Evolutionary conservation across 2,888 invertebrate genomes (phyloP), one percentile per base, ranked within the genome.

Genomic region (Spodoptera exigua): DNA sequence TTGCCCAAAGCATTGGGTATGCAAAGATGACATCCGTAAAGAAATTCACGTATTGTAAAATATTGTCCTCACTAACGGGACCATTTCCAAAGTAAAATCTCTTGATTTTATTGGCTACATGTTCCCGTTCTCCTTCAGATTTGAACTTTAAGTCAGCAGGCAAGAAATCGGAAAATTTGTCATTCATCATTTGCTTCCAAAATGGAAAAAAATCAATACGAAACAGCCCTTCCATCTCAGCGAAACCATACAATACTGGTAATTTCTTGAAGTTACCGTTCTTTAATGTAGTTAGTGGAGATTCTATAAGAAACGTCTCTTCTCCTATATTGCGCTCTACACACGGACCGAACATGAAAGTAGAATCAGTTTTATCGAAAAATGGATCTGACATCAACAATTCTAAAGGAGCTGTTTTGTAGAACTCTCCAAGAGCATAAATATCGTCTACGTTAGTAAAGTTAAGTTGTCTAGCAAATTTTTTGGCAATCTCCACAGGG

Each of bases 1-100:
- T 66, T 0, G 85, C 74, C 57, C 79, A 62, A 3, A 87, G 43
- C 11, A 76, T 77, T 1, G 85, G 64, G 58, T 80, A 80, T 0
- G 68, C 62, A 53, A 89, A 86, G 12, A 67, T 17, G 0, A 79
- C 51, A 93, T 96, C 93, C 2, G 85, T 70, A 41, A 82, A 86
- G 44, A 76, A 90, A 57, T 89, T 72, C 0, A 89, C 67, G 41
- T 76, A 90, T 2, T 51, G 51, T n/a, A 84, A 61, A 51, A 87
- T 60, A 27, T 70, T 82, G 0, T 80, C 69, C 4, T 78, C 70
- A 1, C 46, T 69, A 0, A 89, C 61, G 0, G 74, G 58, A 18
- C 84, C 62, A 1, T 81, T 61, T 3, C 84, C 87, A 68, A 88
- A 89, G 62, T 85, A 87, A 67, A 81, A 86, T n/a, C 78, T 27